phyloP scores from a whole-genome alignment of 2,888 invertebrate genomes.

The Mesodorylaimus sp. region DNA sequence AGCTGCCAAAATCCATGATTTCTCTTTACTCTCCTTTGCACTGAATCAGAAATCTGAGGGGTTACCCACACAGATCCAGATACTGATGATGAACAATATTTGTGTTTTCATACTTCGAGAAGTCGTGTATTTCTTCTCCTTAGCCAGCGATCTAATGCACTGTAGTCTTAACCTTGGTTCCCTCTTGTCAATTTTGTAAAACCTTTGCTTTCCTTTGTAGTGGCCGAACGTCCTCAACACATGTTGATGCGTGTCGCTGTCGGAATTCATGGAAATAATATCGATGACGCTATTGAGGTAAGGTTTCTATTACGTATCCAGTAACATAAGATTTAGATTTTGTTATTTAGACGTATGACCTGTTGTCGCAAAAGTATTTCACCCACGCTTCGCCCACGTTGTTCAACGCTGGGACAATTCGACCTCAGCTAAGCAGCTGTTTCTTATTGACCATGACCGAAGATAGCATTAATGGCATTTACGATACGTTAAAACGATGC shows the following conservation, averaged over 20 bases:
- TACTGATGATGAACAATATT: too few species aligned
- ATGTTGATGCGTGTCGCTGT: constrained; percentile 95
- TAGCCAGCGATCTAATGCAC: too few species aligned
- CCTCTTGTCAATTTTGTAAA: too few species aligned
- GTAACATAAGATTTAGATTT: not conserved
- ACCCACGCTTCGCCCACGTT: constrained; percentile 95
- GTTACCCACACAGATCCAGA: too few species aligned
- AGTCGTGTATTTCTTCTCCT: too few species aligned
- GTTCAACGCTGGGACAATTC: constrained; percentile 75
- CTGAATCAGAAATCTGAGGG: too few species aligned
- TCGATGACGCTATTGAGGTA: constrained; percentile 65
- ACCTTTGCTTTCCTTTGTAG: constrained; percentile 33
- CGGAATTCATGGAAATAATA: constrained; percentile 83
- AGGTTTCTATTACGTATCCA: too few species aligned
- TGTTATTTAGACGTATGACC: constrained; percentile 60
- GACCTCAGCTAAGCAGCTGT: constrained; percentile 81
- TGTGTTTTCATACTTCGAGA: too few species aligned
- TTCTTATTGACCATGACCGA: constrained; percentile 81
- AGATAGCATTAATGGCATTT: constrained; percentile 79
- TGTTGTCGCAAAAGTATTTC: constrained; percentile 79
- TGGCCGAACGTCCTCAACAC: constrained; percentile 89
- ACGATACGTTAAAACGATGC: constrained; percentile 71
- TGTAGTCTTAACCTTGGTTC: too few species aligned
- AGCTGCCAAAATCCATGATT: not conserved
- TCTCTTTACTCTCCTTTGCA: constrained; percentile 12